phyloP scores from a whole-genome alignment of 1,140 invertebrate species.

The Danaus melanippus region DNA sequence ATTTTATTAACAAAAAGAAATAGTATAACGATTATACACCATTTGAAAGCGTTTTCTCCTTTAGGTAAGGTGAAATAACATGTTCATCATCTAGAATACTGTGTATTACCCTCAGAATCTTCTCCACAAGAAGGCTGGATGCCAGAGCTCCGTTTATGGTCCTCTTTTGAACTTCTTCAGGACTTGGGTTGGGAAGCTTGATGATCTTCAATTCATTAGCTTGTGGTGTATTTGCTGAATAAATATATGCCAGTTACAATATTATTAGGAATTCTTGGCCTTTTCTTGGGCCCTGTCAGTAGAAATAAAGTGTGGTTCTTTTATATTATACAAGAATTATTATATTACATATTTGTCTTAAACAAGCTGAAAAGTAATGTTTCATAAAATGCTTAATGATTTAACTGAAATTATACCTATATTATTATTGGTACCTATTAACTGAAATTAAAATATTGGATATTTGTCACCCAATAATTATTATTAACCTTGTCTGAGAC shows the following conservation, averaged over 20 bases:
- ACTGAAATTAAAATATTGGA: background rate
- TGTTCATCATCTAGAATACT: conserved; percentile 18
- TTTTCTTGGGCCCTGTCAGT: too few species aligned
- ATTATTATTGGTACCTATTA: background rate
- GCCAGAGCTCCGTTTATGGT: conserved; percentile 38
- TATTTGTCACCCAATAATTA: background rate
- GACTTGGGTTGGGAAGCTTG: conserved; percentile 14
- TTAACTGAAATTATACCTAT: conserved; percentile 3
- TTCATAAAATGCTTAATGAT: too few species aligned
- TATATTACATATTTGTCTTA: too few species aligned
- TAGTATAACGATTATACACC: too few species aligned
- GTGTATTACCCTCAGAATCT: conserved; percentile 30
- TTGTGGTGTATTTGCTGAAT: conserved; percentile 28
- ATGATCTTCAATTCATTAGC: conserved; percentile 25
- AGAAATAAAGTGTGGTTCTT: too few species aligned
- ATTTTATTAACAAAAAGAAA: too few species aligned
- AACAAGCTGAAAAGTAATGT: too few species aligned
- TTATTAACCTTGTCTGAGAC: conserved; percentile 26
- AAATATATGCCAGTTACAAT: too few species aligned
- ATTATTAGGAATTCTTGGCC: too few species aligned
- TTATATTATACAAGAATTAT: too few species aligned
- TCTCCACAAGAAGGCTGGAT: conserved; percentile 30
- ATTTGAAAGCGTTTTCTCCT: too few species aligned
- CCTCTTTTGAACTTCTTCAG: conserved; percentile 17
- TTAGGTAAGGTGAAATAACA: conserved; percentile 1